Evolutionary conservation across 2,113 vertebrate species (phyloP).

Genomic region (Xiphophorus maculatus): DNA sequence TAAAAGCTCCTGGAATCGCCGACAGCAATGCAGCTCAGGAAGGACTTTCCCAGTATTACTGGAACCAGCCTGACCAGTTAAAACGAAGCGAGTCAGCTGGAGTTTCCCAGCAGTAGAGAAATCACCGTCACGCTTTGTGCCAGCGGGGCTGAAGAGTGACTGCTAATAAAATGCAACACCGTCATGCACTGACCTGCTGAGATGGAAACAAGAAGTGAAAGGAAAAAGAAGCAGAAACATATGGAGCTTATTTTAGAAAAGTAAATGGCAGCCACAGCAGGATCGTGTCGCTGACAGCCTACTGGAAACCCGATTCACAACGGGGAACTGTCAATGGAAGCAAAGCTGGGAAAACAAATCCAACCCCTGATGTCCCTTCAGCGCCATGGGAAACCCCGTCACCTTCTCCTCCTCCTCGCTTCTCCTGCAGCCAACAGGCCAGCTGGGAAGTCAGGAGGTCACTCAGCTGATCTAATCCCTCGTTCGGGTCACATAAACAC

Average conservation of each 20-base stretch:
- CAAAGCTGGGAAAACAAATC: conserved; percentile 63
- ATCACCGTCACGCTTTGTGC: conserved; percentile 2
- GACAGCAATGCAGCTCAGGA: not conserved
- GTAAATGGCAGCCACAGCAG: conserved; percentile 8
- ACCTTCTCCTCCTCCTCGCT: conserved; percentile 2
- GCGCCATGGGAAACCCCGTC: conserved; percentile 31
- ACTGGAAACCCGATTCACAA: conserved; percentile 29
- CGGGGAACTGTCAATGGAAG: conserved; percentile 49
- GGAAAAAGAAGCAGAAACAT: not conserved
- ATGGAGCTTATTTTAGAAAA: not conserved
- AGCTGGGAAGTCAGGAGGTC: conserved; percentile 58
- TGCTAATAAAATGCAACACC: not conserved
- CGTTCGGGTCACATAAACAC: conserved; percentile 51
- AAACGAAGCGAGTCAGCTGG: not conserved
- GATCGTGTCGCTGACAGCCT: conserved; percentile 15
- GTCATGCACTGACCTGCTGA: not conserved
- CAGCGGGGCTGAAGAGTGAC: not conserved
- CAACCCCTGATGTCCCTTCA: conserved; percentile 35
- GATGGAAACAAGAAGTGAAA: not conserved
- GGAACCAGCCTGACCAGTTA: not conserved
- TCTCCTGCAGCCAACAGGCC: conserved; percentile 43
- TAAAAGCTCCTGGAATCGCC: not conserved
- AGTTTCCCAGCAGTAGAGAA: conserved; percentile 18
- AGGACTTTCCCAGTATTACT: conserved; percentile 5
- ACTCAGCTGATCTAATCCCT: conserved; percentile 59